A percentile compares a stretch with the other conserved stretches of the same genome.
These are phyloP conservation scores for Hirtodrosophila alboralis DNA, from an alignment of 2,888 invertebrate species.

Conservation along the genomic window DNA sequence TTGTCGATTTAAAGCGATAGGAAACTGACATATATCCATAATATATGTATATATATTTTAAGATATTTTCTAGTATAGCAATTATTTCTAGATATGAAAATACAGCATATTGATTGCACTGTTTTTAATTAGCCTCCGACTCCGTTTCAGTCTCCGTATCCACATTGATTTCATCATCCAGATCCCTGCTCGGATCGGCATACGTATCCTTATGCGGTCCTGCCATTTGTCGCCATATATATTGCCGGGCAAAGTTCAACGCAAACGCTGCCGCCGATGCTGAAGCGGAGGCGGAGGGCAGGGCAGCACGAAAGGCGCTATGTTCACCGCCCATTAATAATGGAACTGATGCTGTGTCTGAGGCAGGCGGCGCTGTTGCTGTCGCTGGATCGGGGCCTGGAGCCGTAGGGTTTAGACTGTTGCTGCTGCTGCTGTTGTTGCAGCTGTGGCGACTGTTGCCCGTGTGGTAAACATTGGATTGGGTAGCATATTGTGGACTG, in stretches of 20 bases:
- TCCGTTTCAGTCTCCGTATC: conserved; percentile 86
- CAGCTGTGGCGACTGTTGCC: conserved; percentile 13
- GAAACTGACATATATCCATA: conserved; percentile 40
- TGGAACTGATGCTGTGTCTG: conserved; percentile 85
- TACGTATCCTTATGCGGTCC: conserved; percentile 26
- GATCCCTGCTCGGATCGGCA: conserved; percentile 22
- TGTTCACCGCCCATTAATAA: conserved; percentile 94
- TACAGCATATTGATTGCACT: conserved; percentile 36
- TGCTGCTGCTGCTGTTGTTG: conserved; percentile 35
- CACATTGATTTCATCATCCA: conserved; percentile 91
- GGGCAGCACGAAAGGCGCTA: conserved; percentile 92
- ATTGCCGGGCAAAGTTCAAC: conserved; percentile 81
- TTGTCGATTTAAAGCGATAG: conserved; percentile 62
- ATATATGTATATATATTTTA: conserved; percentile 9
- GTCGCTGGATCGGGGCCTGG: conserved; percentile 33
- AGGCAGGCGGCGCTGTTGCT: conserved; percentile 73
- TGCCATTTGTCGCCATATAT: conserved; percentile 67
- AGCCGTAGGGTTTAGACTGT: conserved; percentile 41
- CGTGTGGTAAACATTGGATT: conserved; percentile 35
- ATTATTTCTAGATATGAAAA: conserved; percentile 11
- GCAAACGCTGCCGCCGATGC: conserved; percentile 86
- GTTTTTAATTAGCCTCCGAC: conserved; percentile 55
- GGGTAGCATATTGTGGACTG: conserved; percentile 35
- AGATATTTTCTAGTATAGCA: conserved; percentile 14
- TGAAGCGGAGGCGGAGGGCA: conserved; percentile 84